Percentiles rank a stretch among this genome's conserved stretches.
These are phyloP conservation scores for Diabrotica virgifera DNA, from an alignment of 1,140 invertebrate species.

Conservation along the genomic window DNA sequence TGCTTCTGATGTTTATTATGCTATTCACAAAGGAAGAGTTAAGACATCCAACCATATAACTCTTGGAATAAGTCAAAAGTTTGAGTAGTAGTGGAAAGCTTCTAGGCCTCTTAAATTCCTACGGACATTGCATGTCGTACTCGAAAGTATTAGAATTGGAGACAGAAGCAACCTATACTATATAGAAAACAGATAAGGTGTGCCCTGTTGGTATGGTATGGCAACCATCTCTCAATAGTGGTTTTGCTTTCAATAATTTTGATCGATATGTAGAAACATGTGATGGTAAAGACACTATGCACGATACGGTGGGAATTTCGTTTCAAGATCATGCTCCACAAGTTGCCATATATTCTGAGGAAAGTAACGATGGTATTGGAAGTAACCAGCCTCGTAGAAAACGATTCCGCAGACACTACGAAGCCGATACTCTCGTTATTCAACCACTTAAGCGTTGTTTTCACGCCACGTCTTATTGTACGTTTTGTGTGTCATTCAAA, in stretches of 20 bases:
- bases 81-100: constrained; percentile 38
- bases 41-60: constrained; percentile 40
- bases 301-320: constrained; percentile 51
- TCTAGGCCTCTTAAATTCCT: constrained; percentile 30
- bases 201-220: constrained; percentile 31
- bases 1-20: constrained; percentile 32
- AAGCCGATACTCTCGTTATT: not conserved
- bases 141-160: constrained; percentile 34
- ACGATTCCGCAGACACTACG: constrained; percentile 46
- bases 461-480: too few relatives aligned
- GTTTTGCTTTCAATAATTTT: constrained; percentile 43
- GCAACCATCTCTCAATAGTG: constrained; percentile 29
- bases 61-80: constrained; percentile 40
- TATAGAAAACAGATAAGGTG: constrained; percentile 22
- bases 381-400: constrained; percentile 2
- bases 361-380: too few relatives aligned
- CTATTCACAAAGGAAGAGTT: constrained; percentile 26
- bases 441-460: not conserved
- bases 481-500: too few relatives aligned
- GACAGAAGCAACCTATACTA: constrained; percentile 32
- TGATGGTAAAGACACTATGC: constrained; percentile 45
- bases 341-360: constrained; percentile 37
- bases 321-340: constrained; percentile 34
- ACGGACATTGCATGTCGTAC: constrained; percentile 34
- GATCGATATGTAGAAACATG: constrained; percentile 40